These are phyloP conservation scores for Equus quagga DNA, from an alignment of 2,113 vertebrate genomes.

Conservation along the genomic window DNA sequence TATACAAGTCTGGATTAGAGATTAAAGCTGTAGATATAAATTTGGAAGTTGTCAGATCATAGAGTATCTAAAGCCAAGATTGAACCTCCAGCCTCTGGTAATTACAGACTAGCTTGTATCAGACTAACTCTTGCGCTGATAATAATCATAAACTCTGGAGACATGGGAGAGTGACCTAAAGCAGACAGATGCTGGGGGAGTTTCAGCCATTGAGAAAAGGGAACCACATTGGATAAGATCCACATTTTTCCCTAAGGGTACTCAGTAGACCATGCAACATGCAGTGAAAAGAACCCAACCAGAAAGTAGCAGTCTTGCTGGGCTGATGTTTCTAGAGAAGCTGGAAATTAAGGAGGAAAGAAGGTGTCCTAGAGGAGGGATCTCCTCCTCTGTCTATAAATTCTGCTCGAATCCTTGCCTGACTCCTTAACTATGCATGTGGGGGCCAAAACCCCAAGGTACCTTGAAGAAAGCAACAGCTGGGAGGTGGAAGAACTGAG, in stretches of 20 bases:
- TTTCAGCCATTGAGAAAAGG: neutral
- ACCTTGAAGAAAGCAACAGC: neutral
- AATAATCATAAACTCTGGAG: neutral
- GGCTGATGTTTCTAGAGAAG: neutral
- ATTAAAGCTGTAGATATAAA: neutral
- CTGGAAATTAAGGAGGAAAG: neutral
- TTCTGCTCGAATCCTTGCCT: neutral
- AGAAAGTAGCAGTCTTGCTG: neutral
- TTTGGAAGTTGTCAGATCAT: neutral
- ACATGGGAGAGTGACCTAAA: neutral
- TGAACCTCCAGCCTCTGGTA: conserved; percentile 3
- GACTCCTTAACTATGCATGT: neutral
- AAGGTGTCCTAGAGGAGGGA: neutral
- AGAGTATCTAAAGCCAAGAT: neutral
- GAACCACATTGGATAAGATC: neutral
- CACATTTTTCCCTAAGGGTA: neutral
- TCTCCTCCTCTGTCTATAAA: neutral
- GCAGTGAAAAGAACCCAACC: neutral
- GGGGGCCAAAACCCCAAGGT: neutral
- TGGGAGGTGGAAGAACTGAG: neutral
- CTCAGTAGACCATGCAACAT: neutral
- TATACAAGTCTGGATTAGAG: neutral
- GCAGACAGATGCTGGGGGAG: neutral
- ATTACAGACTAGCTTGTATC: neutral
- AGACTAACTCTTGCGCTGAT: conserved; percentile 26